These are phyloP conservation scores for Lepidocyrtinus sp. DNA, from an alignment of 2,888 invertebrate genomes.

Conservation along the genomic window DNA sequence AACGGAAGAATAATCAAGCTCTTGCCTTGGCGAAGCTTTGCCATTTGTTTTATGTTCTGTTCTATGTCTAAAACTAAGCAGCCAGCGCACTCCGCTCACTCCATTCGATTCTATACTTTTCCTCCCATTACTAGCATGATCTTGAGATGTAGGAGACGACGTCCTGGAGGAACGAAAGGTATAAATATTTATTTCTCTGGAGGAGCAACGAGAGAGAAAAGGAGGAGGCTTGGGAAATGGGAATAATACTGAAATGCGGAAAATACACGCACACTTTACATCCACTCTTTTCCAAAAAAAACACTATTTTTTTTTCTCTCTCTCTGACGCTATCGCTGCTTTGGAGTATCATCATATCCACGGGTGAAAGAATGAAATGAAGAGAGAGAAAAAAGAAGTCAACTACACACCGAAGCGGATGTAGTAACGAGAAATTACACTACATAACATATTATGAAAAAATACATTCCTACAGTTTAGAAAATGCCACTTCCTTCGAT, in stretches of 20 bases:
- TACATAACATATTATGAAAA: conserved; percentile 17
- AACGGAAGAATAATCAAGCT: conserved; percentile 8
- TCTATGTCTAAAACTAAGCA: conserved; percentile 13
- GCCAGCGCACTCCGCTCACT: conserved; percentile 14
- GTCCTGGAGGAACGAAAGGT: conserved; percentile 54
- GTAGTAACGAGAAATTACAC: conserved; percentile 45
- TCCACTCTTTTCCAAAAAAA: conserved; percentile 1
- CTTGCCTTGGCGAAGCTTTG: not conserved
- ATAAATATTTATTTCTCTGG: conserved; percentile 60
- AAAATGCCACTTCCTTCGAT: not conserved
- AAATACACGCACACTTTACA: conserved; percentile 34
- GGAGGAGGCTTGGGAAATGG: conserved; percentile 56
- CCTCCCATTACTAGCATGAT: conserved; percentile 44
- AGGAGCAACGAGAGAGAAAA: conserved; percentile 28
- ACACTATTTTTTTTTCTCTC: conserved; percentile 16
- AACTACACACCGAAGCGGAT: conserved; percentile 15
- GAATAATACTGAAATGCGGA: conserved; percentile 58
- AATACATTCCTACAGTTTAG: not conserved
- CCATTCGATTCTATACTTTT: conserved; percentile 33
- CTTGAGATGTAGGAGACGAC: conserved; percentile 56
- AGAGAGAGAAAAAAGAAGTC: conserved; percentile 41
- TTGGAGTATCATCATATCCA: conserved; percentile 36
- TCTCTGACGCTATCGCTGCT: conserved; percentile 16
- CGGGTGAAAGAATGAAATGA: conserved; percentile 37
- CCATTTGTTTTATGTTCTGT: conserved; percentile 17